Conservation (phyloP, 2,797 vertebrate species). For the Argentina silus region DNA sequence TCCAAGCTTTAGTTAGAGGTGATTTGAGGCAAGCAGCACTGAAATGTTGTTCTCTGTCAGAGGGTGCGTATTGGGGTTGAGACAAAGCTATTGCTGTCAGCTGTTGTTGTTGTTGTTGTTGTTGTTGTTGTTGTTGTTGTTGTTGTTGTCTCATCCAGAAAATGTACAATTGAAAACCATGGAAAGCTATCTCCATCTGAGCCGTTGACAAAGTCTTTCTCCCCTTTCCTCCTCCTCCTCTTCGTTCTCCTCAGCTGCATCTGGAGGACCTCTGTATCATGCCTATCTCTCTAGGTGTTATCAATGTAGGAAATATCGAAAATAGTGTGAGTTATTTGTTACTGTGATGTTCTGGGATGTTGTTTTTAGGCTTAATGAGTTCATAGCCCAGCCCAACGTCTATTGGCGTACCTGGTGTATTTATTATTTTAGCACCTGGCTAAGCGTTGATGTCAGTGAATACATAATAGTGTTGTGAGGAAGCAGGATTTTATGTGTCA, state of each 20-base stretch:
- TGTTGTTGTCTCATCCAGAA: background rate
- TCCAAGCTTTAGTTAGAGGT: background rate
- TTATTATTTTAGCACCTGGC: constrained; percentile 42
- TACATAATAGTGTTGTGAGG: constrained; percentile 46
- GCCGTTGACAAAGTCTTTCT: background rate
- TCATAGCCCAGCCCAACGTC: constrained; percentile 9
- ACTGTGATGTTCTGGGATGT: no score
- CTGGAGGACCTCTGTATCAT: background rate
- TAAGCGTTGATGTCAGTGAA: constrained; percentile 16
- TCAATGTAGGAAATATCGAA: background rate
- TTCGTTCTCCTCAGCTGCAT: background rate
- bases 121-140: background rate
- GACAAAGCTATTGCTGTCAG: background rate
- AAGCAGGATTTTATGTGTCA: constrained; percentile 50
- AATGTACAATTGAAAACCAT: background rate
- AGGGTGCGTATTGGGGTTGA: background rate
- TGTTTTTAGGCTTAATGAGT: background rate
- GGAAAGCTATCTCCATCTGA: background rate
- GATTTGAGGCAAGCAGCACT: background rate
- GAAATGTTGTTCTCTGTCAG: background rate
- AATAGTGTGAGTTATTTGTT: background rate
- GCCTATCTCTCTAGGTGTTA: background rate
- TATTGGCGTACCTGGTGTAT: constrained; percentile 22
- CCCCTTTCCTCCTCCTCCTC: background rate
- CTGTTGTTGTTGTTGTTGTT: background rate